phyloP scores from a whole-genome alignment of 2,888 invertebrate species.

The Bedellia somnulentella region DNA sequence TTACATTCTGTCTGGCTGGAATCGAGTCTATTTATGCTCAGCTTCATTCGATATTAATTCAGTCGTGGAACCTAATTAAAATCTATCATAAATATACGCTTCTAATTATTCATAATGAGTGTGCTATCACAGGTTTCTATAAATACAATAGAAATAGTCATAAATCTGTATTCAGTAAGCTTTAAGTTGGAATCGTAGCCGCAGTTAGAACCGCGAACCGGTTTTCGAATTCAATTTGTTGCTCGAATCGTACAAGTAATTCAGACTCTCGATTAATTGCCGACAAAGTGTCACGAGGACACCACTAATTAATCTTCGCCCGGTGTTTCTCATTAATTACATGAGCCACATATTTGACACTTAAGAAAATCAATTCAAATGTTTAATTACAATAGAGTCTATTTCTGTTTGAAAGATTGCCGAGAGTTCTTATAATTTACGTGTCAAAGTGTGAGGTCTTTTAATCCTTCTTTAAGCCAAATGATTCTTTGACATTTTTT shows the following conservation, averaged over 20 bases:
- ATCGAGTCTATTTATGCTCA: conserved; percentile 2
- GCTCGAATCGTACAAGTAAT: conserved; percentile 23
- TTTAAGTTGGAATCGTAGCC: no score
- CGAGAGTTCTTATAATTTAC: conserved; percentile 19
- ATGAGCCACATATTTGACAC: background rate
- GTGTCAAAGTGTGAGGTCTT: conserved; percentile 37
- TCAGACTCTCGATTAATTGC: conserved; percentile 34
- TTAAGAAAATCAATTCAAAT: background rate
- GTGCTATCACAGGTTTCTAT: conserved; percentile 18
- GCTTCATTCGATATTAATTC: conserved; percentile 3
- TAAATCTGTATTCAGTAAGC: conserved; percentile 32
- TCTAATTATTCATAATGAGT: conserved; percentile 18
- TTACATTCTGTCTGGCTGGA: conserved; percentile 1
- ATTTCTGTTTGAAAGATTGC: conserved; percentile 8
- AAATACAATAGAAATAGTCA: conserved; percentile 25
- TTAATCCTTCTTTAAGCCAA: conserved; percentile 15
- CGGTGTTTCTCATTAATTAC: conserved; percentile 41
- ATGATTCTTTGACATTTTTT: conserved; percentile 8
- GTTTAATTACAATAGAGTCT: conserved; percentile 9
- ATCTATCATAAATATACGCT: conserved; percentile 16
- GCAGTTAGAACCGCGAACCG: conserved; percentile 24
- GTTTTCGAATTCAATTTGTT: conserved; percentile 43
- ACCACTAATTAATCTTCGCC: conserved; percentile 50
- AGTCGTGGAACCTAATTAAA: conserved; percentile 4
- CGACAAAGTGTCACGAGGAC: conserved; percentile 41